phyloP scores from a whole-genome alignment of 2,113 vertebrate species.

The Phrynocephalus versicolor region DNA sequence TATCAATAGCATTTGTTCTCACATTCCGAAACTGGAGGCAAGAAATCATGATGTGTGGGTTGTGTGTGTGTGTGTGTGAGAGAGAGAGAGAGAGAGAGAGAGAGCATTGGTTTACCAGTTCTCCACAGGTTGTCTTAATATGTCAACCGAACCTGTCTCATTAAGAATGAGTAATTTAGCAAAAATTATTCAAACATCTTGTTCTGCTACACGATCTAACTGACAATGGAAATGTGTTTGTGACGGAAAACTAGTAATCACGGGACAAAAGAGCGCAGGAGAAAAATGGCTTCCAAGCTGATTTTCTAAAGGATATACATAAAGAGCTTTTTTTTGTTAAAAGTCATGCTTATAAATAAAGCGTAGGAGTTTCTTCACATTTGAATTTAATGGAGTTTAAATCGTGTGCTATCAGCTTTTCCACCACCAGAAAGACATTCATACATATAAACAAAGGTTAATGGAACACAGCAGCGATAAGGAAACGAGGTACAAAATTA shows the following conservation, averaged over 20 bases:
- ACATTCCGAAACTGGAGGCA: no score
- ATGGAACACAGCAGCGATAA: constrained; percentile 6
- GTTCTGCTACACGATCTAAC: background rate
- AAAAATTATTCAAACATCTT: no score
- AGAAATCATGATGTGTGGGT: no score
- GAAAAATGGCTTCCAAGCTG: background rate
- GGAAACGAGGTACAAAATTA: background rate
- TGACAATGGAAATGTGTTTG: background rate
- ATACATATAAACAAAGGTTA: constrained; percentile 4
- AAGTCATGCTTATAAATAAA: background rate
- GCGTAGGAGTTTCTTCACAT: background rate
- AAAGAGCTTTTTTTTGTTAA: background rate
- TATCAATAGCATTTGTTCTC: no score
- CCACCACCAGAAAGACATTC: background rate
- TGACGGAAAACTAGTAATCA: background rate
- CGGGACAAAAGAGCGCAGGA: background rate
- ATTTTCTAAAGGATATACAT: background rate
- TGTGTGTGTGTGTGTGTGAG: no score
- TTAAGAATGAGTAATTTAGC: no score
- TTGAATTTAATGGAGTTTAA: background rate
- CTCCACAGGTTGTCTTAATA: no score
- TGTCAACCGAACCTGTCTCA: no score
- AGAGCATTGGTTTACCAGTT: no score
- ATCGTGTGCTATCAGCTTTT: background rate
- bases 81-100: no score